A percentile compares a stretch with the other conserved stretches of the same genome.
phyloP scores from a whole-genome alignment of 2,113 vertebrate species.

The Otolemur garnettii region DNA sequence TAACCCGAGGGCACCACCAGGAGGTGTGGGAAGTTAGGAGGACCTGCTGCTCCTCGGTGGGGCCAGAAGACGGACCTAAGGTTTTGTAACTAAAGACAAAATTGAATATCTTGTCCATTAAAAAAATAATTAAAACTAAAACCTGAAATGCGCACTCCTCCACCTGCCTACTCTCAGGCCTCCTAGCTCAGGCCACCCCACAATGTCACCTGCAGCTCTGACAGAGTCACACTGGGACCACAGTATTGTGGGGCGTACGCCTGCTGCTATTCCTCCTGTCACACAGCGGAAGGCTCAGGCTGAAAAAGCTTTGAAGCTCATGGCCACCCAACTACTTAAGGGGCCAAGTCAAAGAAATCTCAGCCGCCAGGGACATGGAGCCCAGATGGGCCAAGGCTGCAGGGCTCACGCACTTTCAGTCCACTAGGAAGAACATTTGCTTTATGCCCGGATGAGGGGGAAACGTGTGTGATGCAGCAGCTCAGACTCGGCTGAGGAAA shows the following conservation, averaged over 20 bases:
- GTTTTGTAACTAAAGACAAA: neutral
- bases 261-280: neutral
- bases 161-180: neutral
- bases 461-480: fast-evolving
- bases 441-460: neutral
- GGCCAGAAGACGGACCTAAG: neutral
- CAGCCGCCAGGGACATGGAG: neutral
- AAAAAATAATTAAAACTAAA: neutral
- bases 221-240: neutral
- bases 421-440: neutral
- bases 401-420: neutral
- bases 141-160: neutral
- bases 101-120: neutral
- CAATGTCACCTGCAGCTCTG: no score
- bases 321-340: fast-evolving
- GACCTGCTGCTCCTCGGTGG: no score
- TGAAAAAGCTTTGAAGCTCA: neutral
- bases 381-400: fast-evolving
- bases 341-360: no score
- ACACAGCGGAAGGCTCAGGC: no score
- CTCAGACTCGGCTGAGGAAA: neutral
- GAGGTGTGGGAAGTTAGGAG: no score
- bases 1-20: fast-evolving
- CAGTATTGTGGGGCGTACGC: no score
- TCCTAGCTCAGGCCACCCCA: neutral